These are phyloP conservation scores for Anticlea derivata DNA, from an alignment of 2,888 invertebrate species.

Conservation along the genomic window DNA sequence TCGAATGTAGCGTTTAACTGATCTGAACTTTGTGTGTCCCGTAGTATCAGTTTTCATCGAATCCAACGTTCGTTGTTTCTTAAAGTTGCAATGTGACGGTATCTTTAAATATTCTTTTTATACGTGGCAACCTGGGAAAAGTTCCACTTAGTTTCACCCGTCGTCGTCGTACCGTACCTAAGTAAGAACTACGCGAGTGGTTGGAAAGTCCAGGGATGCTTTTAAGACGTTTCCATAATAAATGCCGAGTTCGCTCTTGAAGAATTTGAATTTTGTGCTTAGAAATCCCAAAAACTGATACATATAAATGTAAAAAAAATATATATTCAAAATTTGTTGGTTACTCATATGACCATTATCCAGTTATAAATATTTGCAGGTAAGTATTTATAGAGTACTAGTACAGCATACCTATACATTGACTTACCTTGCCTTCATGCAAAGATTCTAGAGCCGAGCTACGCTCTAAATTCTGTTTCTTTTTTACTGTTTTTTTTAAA, in stretches of 20 bases:
- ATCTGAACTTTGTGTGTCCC: slow-evolving; percentile 12
- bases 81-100: slow-evolving; percentile 58
- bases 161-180: slow-evolving; percentile 65
- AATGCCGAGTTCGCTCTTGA: slow-evolving; percentile 47
- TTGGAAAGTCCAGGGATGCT: slow-evolving; percentile 69
- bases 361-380: too few relatives aligned
- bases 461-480: too few relatives aligned
- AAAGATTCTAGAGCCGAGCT: too few relatives aligned
- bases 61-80: slow-evolving; percentile 50
- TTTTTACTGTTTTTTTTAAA: too few relatives aligned
- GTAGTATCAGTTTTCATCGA: slow-evolving; percentile 30
- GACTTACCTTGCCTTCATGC: too few relatives aligned
- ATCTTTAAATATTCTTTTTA: slow-evolving; percentile 76
- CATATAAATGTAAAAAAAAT: too few relatives aligned
- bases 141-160: slow-evolving; percentile 75
- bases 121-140: slow-evolving; percentile 71
- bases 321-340: too few relatives aligned
- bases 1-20: not conserved
- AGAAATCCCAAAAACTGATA: not conserved
- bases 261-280: slow-evolving; percentile 24
- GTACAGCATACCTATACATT: too few relatives aligned
- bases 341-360: too few relatives aligned
- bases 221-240: slow-evolving; percentile 71
- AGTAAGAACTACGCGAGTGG: slow-evolving; percentile 70
- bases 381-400: too few relatives aligned